Base-by-base conservation (phyloP, 2,797 vertebrate species). In the Malurus splendens region DNA sequence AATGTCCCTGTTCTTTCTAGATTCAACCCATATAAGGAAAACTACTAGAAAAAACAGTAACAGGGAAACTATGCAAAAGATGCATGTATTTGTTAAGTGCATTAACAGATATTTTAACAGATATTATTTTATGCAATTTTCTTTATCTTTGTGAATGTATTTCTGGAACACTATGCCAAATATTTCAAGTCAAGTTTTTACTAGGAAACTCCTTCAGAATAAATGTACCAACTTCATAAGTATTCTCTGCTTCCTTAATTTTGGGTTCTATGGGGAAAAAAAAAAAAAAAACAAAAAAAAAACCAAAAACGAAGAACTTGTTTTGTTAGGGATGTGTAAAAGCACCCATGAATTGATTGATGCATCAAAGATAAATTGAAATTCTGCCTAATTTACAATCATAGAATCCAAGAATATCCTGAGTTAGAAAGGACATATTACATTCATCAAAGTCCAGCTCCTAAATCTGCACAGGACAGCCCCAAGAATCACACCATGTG, bases 11-110 rank as follows among this genome's bases (percentile, higher is more conserved):
- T 80, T 41, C 91, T 93, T 76, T 82, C 51, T 76, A 61, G 52
- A 77, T 81, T 81, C 64, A 89, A 8, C 38, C 80, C 70, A 84
- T 92, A 70, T 86, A 93, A 93, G 83, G 84, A 94, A 95, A 96
- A 67, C 20, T 93, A 64, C 47, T 38, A 61, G 57, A 60, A 90
- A 56, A 32, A 90, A 80, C 51, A 82, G 73, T 47, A 91, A 47
- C 48, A 89, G 75, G 77, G 60, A 90, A 95, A 51, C 23, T 83
- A 39, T 47, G 45, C 16, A 30, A 55, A 90, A 93, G 89, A 92
- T 92, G 88, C 86, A 61, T 78, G 65, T 79, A n/a, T 55, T 57
- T 80, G 44, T 48, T 82, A 89, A 84, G 56, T 88, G 61, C 33
- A n/a, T 15, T 61, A 57, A 82, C 36, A 36, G 36, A 36, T 36